phyloP scores from a whole-genome alignment of 1,140 invertebrate genomes.

The Papilio polyxenes region DNA sequence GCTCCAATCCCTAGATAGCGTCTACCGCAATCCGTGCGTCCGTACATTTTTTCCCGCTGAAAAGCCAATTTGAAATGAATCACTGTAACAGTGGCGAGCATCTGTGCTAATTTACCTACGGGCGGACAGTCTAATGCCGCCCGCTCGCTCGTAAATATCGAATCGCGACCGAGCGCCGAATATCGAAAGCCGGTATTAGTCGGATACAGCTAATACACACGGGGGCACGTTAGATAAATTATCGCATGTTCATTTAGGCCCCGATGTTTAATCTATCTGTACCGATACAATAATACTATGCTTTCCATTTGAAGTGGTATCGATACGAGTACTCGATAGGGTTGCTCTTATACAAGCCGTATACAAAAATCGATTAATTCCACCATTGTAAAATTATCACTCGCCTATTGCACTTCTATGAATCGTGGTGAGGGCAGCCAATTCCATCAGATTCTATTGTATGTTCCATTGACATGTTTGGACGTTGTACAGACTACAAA shows the following conservation, averaged over 20 bases:
- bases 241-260: constrained; percentile 79
- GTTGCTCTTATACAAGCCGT: background rate
- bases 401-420: background rate
- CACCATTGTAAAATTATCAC: background rate
- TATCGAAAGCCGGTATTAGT: constrained; percentile 80
- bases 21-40: constrained; percentile 61
- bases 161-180: constrained; percentile 78
- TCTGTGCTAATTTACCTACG: constrained; percentile 81
- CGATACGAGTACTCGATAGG: constrained; percentile 44
- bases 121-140: constrained; percentile 79
- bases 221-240: constrained; percentile 80
- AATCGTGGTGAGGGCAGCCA: background rate
- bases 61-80: constrained; percentile 81
- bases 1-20: constrained; percentile 71
- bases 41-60: constrained; percentile 72
- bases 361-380: background rate
- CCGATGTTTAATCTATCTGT: constrained; percentile 80
- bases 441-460: constrained; percentile 18
- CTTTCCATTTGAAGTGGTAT: constrained; percentile 46
- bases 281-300: constrained; percentile 55
- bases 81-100: constrained; percentile 78
- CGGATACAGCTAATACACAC: constrained; percentile 80
- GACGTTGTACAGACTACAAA: constrained; percentile 23
- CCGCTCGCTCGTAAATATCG: constrained; percentile 76
- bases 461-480: constrained; percentile 22